phyloP scores from a whole-genome alignment of 2,888 invertebrate genomes.

The Pantelozetes paolii region DNA sequence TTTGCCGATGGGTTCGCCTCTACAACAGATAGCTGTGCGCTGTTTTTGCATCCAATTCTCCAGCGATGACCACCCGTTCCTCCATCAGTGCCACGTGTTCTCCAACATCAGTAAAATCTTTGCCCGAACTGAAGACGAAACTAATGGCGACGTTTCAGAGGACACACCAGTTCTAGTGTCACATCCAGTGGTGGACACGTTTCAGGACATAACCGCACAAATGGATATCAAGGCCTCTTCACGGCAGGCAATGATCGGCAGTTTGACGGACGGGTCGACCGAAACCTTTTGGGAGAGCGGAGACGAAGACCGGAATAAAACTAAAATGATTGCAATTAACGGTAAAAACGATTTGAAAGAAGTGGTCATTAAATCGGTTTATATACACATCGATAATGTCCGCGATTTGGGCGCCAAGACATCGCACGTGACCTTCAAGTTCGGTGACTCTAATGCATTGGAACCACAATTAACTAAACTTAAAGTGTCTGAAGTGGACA shows the following conservation, averaged over 20 bases:
- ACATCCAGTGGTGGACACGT: constrained; percentile 58
- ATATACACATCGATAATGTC: constrained; percentile 90
- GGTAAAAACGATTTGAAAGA: constrained; percentile 64
- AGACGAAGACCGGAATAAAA: constrained; percentile 86
- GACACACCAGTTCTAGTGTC: not conserved
- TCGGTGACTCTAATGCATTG: constrained; percentile 10
- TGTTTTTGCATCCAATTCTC: constrained; percentile 90
- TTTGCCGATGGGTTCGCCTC: constrained; percentile 76
- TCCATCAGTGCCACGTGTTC: constrained; percentile 88
- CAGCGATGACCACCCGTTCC: constrained; percentile 80
- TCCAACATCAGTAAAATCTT: constrained; percentile 92
- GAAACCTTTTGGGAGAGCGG: constrained; percentile 99
- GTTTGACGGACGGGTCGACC: constrained; percentile 85
- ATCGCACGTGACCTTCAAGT: constrained; percentile 26
- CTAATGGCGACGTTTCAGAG: constrained; percentile 2
- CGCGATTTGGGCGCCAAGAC: constrained; percentile 68
- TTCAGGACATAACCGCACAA: constrained; percentile 69
- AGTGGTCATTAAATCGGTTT: constrained; percentile 60
- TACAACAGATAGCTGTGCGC: constrained; percentile 84
- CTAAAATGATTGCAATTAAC: constrained; percentile 73
- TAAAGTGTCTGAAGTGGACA: constrained; percentile 77
- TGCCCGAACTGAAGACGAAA: constrained; percentile 79
- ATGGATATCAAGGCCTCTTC: constrained; percentile 84
- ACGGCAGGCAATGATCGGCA: constrained; percentile 86
- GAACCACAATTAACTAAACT: constrained; percentile 36